A percentile compares a stretch with the other conserved stretches of the same genome.
Evolutionary conservation across 1,140 invertebrate species (phyloP).

Genomic region (Drosophila bifasciata): DNA sequence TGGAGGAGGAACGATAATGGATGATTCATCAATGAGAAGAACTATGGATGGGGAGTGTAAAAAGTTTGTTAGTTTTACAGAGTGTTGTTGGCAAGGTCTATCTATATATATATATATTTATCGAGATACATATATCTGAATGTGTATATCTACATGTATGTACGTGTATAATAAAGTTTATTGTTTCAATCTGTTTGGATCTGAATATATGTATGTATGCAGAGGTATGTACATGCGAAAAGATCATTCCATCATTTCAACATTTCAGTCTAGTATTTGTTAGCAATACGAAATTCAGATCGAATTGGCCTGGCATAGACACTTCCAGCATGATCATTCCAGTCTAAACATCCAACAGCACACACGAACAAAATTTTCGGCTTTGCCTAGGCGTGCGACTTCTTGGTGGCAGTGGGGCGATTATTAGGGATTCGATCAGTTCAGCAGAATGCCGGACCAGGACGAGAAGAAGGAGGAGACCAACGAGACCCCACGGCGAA

Average conservation of each 20-base stretch:
- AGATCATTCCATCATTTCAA: background rate
- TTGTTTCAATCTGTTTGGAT: conserved; percentile 68
- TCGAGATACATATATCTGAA: conserved; percentile 6
- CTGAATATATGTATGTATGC: background rate
- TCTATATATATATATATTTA: conserved; percentile 54
- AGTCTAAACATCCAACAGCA: background rate
- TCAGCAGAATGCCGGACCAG: conserved; percentile 31
- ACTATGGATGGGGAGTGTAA: conserved; percentile 63
- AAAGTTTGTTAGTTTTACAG: conserved; percentile 60
- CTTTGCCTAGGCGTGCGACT: conserved; percentile 30
- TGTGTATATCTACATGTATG: conserved; percentile 54
- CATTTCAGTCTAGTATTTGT: background rate
- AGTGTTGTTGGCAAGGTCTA: conserved; percentile 31
- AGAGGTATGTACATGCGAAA: background rate
- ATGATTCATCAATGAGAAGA: conserved; percentile 3
- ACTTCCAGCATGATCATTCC: conserved; percentile 21
- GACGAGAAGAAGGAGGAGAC: background rate
- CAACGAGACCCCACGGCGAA: background rate
- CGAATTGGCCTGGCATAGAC: conserved; percentile 5
- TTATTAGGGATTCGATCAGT: background rate
- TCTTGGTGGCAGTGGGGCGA: conserved; percentile 38
- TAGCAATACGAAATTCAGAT: background rate
- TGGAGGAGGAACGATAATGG: conserved; percentile 10
- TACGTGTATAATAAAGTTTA: conserved; percentile 73
- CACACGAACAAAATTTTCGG: conserved; percentile 13